These are phyloP conservation scores for Parotia lawesii DNA, from an alignment of 2,113 vertebrate species.

Conservation along the genomic window DNA sequence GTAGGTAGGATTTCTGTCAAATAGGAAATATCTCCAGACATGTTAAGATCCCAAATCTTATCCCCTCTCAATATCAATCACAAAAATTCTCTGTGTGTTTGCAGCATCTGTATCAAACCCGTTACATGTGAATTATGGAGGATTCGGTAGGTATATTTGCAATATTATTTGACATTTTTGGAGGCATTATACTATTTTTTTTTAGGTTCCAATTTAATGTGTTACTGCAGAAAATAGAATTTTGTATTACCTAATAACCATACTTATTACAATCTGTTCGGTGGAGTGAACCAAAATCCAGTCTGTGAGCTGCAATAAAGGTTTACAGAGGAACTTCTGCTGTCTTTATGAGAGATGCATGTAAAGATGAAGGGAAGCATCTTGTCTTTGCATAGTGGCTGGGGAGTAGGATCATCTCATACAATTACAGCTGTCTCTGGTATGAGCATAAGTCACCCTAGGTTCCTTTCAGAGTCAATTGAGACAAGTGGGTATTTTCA, in stretches of 20 bases:
- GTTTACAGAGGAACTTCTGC: not conserved
- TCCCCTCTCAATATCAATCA: not conserved
- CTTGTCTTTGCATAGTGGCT: not conserved
- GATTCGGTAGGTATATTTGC: not conserved
- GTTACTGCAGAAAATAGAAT: not conserved
- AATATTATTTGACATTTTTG: not conserved
- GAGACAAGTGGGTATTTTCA: not conserved
- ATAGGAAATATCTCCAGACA: not conserved
- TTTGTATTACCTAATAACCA: not conserved
- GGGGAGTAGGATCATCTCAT: not conserved
- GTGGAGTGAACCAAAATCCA: not conserved
- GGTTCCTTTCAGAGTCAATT: not conserved
- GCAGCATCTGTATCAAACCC: not conserved
- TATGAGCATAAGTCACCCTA: not conserved
- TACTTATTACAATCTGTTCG: not conserved
- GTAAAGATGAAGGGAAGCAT: not conserved
- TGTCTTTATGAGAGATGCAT: not conserved
- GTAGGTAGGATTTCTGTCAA: not conserved
- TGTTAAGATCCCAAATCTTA: not conserved
- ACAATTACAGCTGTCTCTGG: not conserved
- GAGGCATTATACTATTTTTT: not conserved
- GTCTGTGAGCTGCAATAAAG: not conserved
- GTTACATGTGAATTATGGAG: not conserved
- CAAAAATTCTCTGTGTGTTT: not conserved
- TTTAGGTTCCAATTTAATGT: not conserved